Evolutionary conservation across 2,113 vertebrate genomes (phyloP), one percentile per base, ranked within the genome.

Genomic region (Aptenodytes forsteri): DNA sequence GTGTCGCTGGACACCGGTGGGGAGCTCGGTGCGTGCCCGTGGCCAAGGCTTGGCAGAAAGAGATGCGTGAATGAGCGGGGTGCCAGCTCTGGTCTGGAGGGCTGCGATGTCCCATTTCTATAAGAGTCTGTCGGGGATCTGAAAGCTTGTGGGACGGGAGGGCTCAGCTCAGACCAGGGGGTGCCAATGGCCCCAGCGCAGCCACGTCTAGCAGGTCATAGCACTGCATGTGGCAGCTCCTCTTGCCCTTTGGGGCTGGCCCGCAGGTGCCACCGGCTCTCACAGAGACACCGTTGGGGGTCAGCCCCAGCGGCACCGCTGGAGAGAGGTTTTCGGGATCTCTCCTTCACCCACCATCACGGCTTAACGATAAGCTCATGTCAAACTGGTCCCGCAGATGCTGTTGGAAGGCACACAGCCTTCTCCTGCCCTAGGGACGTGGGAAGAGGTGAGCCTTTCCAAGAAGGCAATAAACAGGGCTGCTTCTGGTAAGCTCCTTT

Each of bases 11-110:
- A 38, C 29, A 29, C 34, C 0, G 0, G 8, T 0, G 4, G 0
- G 18, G 47, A 58, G n/a, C 42, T 58, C 0, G 0, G 77, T 1
- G 4, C 0, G 0, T 44, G 58, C 27, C 40, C 0, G 0, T 19
- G 71, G 15, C 79, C 5, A 3, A 49, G 67, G 36, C 36, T 69
- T 1, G 0, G 27, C 71, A 72, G 16, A 52, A 69, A 47, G 30
- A 70, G 52, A 34, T 9, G 14, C 27, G 1, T 4, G 32, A 25
- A 21, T 2, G 16, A 80, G 14, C 0, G 0, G 16, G 16, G 16
- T 59, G 67, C 20, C n/a, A 49, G 71, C 42, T 83, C 36, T 7
- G 4, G 4, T 62, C 76, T 71, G 61, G 38, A 32, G 66, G 10
- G n/a, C 49, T 90, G 64, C 30, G 40, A 12, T 62, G 36, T 36